These are phyloP conservation scores for Galbula dea DNA, from an alignment of 2,113 vertebrate species.

Conservation along the genomic window DNA sequence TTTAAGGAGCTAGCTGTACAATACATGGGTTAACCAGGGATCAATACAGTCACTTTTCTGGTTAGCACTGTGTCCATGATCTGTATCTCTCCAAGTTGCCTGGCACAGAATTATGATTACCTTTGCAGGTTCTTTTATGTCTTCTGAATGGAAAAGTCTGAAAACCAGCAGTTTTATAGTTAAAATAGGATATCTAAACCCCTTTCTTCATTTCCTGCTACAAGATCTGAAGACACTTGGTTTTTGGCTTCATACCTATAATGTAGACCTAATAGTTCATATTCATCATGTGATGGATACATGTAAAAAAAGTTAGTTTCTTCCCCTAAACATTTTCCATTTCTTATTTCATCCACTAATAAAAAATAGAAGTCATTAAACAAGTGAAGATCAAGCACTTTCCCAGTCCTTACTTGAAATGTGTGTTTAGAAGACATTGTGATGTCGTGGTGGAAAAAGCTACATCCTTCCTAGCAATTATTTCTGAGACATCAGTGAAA, in stretches of 20 bases:
- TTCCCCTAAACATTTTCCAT: not conserved
- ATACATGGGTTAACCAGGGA: not conserved
- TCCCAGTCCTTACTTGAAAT: not conserved
- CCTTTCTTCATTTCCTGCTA: not conserved
- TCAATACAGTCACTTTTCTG: not conserved
- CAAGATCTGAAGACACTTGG: not conserved
- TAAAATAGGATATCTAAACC: not conserved
- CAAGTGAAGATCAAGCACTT: not conserved
- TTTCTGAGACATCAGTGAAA: not conserved
- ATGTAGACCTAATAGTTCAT: not conserved
- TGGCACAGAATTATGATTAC: not conserved
- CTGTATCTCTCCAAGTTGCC: not conserved
- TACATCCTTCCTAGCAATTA: not conserved
- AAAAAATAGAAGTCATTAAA: not conserved
- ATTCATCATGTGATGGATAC: not conserved
- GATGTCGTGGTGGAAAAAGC: not conserved
- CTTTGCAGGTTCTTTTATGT: not conserved
- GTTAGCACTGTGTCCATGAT: fast-evolving
- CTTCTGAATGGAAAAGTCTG: not conserved
- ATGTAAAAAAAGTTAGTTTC: not conserved
- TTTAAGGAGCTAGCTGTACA: not conserved
- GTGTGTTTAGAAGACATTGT: not conserved
- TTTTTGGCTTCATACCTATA: not conserved
- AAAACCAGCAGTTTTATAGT: not conserved
- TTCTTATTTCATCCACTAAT: not conserved